Base-by-base conservation (phyloP, 1,140 invertebrate species). In the Heliconius hermathena region DNA sequence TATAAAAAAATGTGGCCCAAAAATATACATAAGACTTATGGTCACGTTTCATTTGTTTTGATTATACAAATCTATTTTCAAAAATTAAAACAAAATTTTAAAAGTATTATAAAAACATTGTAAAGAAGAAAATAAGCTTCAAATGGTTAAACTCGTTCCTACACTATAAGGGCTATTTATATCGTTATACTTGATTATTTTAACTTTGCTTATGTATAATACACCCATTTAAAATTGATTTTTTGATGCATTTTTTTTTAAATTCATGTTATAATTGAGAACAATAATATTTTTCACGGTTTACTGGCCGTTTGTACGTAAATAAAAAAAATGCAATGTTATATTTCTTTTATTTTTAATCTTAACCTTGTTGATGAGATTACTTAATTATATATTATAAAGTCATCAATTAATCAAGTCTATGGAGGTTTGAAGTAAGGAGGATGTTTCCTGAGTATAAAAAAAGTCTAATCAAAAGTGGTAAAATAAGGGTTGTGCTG, bases 311-410 rank as follows among this genome's bases (percentile, higher is more conserved):
- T 57, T 22, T 57, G n/a, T 57, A 57, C 18, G 18, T n/a, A 54
- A 54, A 54, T 54, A 54, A 20, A 57, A 54, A n/a, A 57, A 22
- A 22, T 22, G 22, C n/a, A 57, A 57, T 57, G 8, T 57, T 9
- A 57, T 57, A 57, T 22, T 57, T 57, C 54, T 57, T 57, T 57
- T 57, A 57, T 57, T 57, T 57, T n/a, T 22, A 57, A n/a, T 57
- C n/a, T 8, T 22, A 20, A 57, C 8, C 8, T 57, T 3, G 2
- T 57, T 9, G 8, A 57, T 9, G 20, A 22, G 9, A 2, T 8
- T 54, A 54, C 52, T 57, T 57, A n/a, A 8, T 20, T 57, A 9
- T 9, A 22, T 22, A 26, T 26, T 26, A 26, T 26, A 26, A 26
- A 1, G 2, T 22, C 54, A 2, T 57, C 9, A 57, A 57, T 57